Evolutionary conservation across 2,888 invertebrate genomes (phyloP).

Genomic region (Eretmocerus hayati): DNA sequence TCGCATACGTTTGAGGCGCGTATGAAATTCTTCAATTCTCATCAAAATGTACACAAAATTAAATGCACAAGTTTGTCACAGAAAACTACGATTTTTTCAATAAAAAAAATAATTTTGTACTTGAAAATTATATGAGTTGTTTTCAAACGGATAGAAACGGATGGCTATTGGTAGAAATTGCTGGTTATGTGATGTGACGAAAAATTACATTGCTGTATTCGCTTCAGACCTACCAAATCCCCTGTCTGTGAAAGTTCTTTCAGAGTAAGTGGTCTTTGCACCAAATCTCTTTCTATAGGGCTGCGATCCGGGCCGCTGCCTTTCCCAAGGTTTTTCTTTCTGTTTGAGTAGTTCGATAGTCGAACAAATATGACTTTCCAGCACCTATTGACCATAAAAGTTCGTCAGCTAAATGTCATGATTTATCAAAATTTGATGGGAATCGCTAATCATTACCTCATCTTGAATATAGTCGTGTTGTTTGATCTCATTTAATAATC

Average conservation of each 20-base stretch:
- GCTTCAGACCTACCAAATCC: too few relatives aligned
- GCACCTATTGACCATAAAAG: too few relatives aligned
- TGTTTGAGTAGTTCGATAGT: constrained; percentile 4
- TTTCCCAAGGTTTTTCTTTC: not conserved
- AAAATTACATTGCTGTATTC: too few relatives aligned
- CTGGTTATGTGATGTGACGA: too few relatives aligned
- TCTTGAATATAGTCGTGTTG: constrained; percentile 51
- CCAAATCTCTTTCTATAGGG: not conserved
- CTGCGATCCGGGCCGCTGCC: not conserved
- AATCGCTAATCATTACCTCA: constrained; percentile 44
- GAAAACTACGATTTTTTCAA: too few relatives aligned
- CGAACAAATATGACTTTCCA: constrained; percentile 36
- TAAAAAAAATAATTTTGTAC: too few relatives aligned
- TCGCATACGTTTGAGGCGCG: constrained; percentile 17
- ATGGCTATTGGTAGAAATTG: too few relatives aligned
- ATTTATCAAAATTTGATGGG: too few relatives aligned
- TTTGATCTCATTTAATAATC: constrained; percentile 51
- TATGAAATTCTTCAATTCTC: not conserved
- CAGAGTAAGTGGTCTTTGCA: too few relatives aligned
- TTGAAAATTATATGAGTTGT: not conserved
- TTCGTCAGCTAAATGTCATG: too few relatives aligned
- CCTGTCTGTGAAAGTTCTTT: too few relatives aligned
- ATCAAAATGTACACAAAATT: constrained; percentile 8
- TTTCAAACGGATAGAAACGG: too few relatives aligned
- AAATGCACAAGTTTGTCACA: not conserved